Conservation (phyloP, 2,888 invertebrate species). For the Conchocele bisecta region DNA sequence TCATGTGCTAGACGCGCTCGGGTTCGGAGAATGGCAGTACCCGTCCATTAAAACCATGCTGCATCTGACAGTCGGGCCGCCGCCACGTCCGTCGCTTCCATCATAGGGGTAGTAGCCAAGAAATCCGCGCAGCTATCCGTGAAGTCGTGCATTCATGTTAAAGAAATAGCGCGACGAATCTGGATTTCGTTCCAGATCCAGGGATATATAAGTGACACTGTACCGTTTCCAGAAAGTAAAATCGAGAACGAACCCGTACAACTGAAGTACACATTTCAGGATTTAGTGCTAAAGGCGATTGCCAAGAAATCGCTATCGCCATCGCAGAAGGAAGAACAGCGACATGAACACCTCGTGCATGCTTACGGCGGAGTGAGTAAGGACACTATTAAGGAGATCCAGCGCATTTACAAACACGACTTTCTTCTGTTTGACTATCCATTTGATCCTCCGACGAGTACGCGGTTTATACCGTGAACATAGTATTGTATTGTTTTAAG, state of each 20-base stretch:
- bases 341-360: slow-evolving; percentile 22
- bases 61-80: slow-evolving; percentile 31
- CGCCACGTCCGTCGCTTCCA: slow-evolving; percentile 34
- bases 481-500: no score
- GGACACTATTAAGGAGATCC: slow-evolving; percentile 31
- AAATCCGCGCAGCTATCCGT: slow-evolving; percentile 7
- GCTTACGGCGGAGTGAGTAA: slow-evolving; percentile 34
- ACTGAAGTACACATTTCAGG: background rate
- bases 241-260: background rate
- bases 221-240: slow-evolving; percentile 9
- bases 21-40: slow-evolving; percentile 30
- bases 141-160: slow-evolving; percentile 17
- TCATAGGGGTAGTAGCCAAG: slow-evolving; percentile 28
- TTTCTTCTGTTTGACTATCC: slow-evolving; percentile 46
- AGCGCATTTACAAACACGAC: slow-evolving; percentile 36
- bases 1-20: slow-evolving; percentile 23
- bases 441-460: slow-evolving; percentile 32
- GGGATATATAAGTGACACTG: slow-evolving; percentile 42
- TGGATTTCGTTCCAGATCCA: slow-evolving; percentile 58
- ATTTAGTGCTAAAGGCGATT: slow-evolving; percentile 23
- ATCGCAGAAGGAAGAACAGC: slow-evolving; percentile 27
- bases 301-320: slow-evolving; percentile 14
- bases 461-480: no score
- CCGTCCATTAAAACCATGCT: slow-evolving; percentile 9
- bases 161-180: slow-evolving; percentile 17